A percentile compares a stretch with the other conserved stretches of the same genome.
Evolutionary conservation across 1,140 invertebrate genomes (phyloP).

Genomic region (Drosophila burlai): DNA sequence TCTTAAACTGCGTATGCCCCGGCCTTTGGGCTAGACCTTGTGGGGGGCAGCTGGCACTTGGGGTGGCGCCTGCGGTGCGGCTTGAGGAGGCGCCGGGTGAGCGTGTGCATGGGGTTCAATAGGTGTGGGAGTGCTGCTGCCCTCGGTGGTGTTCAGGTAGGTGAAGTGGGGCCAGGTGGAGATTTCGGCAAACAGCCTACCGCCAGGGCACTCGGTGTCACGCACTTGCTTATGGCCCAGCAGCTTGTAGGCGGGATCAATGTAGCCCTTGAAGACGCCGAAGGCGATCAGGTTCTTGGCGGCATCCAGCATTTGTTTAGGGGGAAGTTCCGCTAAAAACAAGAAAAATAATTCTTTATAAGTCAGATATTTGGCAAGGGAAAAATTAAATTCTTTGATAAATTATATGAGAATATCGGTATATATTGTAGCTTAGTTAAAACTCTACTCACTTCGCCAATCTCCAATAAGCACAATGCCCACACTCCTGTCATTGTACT

Average conservation of each 20-base stretch:
- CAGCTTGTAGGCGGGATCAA: constrained; percentile 88
- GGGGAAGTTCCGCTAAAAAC: constrained; percentile 87
- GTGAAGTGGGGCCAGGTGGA: constrained; percentile 88
- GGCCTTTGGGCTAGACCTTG: constrained; percentile 32
- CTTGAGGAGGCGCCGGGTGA: neutral
- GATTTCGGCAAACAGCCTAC: constrained; percentile 88
- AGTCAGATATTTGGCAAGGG: neutral
- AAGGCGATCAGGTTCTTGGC: constrained; percentile 87
- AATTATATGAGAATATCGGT: neutral
- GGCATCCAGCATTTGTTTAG: constrained; percentile 87
- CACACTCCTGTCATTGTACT: constrained; percentile 90
- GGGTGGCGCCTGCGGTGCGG: neutral
- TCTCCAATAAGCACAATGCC: constrained; percentile 91
- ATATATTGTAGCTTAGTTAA: neutral
- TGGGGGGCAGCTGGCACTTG: constrained; percentile 19
- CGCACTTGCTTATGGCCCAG: constrained; percentile 90
- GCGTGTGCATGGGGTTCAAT: constrained; percentile 18
- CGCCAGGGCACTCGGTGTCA: constrained; percentile 90
- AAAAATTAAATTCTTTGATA: no score
- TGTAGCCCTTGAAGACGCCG: constrained; percentile 87
- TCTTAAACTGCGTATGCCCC: constrained; percentile 31
- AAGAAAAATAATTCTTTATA: neutral
- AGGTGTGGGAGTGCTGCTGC: constrained; percentile 6
- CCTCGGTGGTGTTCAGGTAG: constrained; percentile 25
- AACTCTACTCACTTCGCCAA: constrained; percentile 86